Base-by-base conservation (phyloP, 2,888 invertebrate species). In the Physocephala rufipes region DNA sequence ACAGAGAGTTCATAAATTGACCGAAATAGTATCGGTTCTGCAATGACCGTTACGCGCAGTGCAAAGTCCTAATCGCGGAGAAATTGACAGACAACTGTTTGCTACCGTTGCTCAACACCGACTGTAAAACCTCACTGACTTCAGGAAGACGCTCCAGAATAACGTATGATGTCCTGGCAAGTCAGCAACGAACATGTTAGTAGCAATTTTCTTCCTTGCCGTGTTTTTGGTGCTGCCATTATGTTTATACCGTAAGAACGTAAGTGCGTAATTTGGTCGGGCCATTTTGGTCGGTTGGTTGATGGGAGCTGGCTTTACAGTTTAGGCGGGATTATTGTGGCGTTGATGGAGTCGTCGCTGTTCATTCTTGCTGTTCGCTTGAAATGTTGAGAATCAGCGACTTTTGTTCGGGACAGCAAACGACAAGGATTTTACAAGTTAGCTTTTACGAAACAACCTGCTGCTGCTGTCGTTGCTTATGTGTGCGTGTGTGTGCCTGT, bases 1-100 rank as follows among this genome's bases (percentile, higher is more conserved):
- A 36, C 36, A 36, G 36, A 36, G 36, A 36, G 36, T 36, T 36
- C 36, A 36, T 36, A 36, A 36, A 36, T 9, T 36, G 9, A 36
- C 36, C 36, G 36, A 36, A 36, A 7, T 36, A 9, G 4, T 36
- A 9, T 36, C 5, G 36, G 9, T 9, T 59, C 19, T n/a, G 26
- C 16, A 45, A 62, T 65, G 73, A 70, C 43, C 68, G 68, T 75
- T 74, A 77, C 79, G 79, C 82, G 82, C 81, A 81, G 79, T 73
- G 76, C 78, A 81, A 79, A 81, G n/a, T 76, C 80, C 80, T 81
- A 79, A 78, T 76, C 79, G 78, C 80, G 79, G 80, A 73, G n/a
- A n/a, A n/a, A n/a, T n/a, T n/a, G n/a, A n/a, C n/a, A 76, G 76
- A 78, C 80, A 80, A 82, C 83, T 83, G 82, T 65, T 59, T 66